Evolutionary conservation across 2,113 vertebrate species (phyloP), one percentile per base, ranked within the genome.

Genomic region (Crotophaga sulcirostris): DNA sequence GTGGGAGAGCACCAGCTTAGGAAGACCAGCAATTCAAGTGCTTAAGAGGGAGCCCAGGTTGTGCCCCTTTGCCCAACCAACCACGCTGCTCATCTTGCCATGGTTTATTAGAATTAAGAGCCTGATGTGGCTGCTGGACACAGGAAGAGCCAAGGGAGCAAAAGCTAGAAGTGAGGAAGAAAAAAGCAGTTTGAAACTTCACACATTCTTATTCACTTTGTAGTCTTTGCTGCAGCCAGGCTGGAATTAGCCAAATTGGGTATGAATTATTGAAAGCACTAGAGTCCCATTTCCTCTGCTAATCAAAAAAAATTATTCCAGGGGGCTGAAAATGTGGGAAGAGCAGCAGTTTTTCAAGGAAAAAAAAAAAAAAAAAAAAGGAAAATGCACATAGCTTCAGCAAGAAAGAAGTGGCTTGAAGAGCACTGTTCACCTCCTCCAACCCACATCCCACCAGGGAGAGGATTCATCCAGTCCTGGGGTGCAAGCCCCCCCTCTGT

Each of bases 261-360:
- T 55, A 89, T 93, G 67, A 96, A 95, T 93, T 93, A 93, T 92
- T 88, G 76, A 95, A 77, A 51, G 55, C 58, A 44, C 79, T 34
- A 3, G 47, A 77, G 95, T 38, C 79, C 51, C 67, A 58, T 94
- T 96, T 93, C 92, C 89, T 90, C 16, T 63, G 47, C 93, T 93
- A 74, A 86, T 90, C 94, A 94, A 94, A 90, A 81, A 44, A 89
- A 93, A 89, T 36, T 16, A 79, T 81, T 80, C 59, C 42, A 45
- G 36, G 55, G 36, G 83, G 89, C 83, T 70, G 69, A 66, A 93
- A 75, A 60, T 10, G 67, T 1, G 0, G 58, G 78, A 64, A 76
- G n/a, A 76, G 38, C 2, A 56, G 45, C 44, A 51, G 38, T 18
- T 89, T 60, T 62, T 58, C 55, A 76, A 31, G 66, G 42, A 58